Base-by-base conservation (phyloP, 2,888 invertebrate genomes). In the Pristionchus mayeri region DNA sequence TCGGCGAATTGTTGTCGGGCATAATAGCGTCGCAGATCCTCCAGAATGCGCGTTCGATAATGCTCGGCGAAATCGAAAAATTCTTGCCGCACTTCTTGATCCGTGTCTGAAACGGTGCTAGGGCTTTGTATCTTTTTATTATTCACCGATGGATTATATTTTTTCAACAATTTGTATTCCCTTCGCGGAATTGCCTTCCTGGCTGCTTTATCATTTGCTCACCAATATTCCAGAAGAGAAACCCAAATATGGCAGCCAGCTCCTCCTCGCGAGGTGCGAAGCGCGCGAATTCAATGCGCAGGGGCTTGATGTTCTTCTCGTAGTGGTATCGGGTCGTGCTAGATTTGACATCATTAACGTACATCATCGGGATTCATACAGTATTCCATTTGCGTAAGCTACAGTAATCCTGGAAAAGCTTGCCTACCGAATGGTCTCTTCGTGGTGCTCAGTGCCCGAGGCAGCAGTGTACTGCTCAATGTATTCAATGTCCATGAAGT, bases 151-250 rank as follows among this genome's bases (percentile, higher is more conserved):
- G n/a, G n/a, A n/a, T n/a, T n/a, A n/a, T n/a, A n/a, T n/a, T n/a
- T n/a, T n/a, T n/a, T n/a, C n/a, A n/a, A n/a, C n/a, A n/a, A n/a
- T n/a, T n/a, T n/a, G n/a, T n/a, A n/a, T n/a, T n/a, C n/a, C n/a
- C n/a, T n/a, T n/a, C n/a, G n/a, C n/a, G n/a, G n/a, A n/a, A n/a
- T n/a, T n/a, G n/a, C n/a, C n/a, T n/a, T n/a, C n/a, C n/a, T n/a
- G n/a, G n/a, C n/a, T n/a, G n/a, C n/a, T n/a, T n/a, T n/a, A n/a
- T n/a, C n/a, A n/a, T n/a, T n/a, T 7, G 4, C 18, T 34, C 21
- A 63, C 63, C 63, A 18, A 63, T 63, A 63, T 63, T 63, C 63
- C 63, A 63, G 18, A 63, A 63, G 34, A 63, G 63, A 0, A 63
- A 34, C 18, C 63, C 63, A 16, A 63, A 16, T 34, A 63, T 63